Evolutionary conservation across 1,140 invertebrate genomes (phyloP).

Genomic region (Ephestia elutella): DNA sequence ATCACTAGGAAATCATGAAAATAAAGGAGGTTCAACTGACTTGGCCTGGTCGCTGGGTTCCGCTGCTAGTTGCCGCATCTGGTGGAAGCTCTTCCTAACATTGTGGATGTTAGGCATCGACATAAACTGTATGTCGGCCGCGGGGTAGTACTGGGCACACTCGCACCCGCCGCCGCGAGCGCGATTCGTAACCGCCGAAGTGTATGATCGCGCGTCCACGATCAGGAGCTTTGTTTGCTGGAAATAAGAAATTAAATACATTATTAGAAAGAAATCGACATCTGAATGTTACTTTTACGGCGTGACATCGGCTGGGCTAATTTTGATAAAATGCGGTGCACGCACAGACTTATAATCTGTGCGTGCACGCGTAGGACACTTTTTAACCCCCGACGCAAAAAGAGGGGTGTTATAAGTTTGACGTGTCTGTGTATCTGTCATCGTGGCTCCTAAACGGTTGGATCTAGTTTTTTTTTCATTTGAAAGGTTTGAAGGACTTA

Average conservation of each 20-base stretch:
- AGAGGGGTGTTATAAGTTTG: too few species aligned
- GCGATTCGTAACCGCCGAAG: slow-evolving; percentile 95
- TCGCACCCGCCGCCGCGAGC: slow-evolving; percentile 97
- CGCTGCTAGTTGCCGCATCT: slow-evolving; percentile 83
- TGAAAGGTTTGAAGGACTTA: too few species aligned
- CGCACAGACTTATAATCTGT: too few species aligned
- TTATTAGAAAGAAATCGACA: background rate
- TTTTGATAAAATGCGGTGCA: too few species aligned
- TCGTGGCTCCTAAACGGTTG: too few species aligned
- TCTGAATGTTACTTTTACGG: too few species aligned
- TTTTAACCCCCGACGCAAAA: too few species aligned
- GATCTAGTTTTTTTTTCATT: too few species aligned
- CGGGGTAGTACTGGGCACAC: slow-evolving; percentile 95
- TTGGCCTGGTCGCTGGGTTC: slow-evolving; percentile 84
- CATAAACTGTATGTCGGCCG: slow-evolving; percentile 97
- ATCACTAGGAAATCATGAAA: background rate
- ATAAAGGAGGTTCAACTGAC: slow-evolving; percentile 42
- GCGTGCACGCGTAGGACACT: too few species aligned
- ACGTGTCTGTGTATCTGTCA: too few species aligned
- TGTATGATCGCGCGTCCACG: slow-evolving; percentile 95
- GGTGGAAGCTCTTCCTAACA: slow-evolving; percentile 90
- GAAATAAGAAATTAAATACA: slow-evolving; percentile 13
- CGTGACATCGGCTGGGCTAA: too few species aligned
- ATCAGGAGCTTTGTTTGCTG: slow-evolving; percentile 86
- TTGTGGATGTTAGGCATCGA: slow-evolving; percentile 97